Evolutionary conservation across 2,888 invertebrate genomes (phyloP), one percentile per base, ranked within the genome.

Genomic region (Criorhina ranunculi): DNA sequence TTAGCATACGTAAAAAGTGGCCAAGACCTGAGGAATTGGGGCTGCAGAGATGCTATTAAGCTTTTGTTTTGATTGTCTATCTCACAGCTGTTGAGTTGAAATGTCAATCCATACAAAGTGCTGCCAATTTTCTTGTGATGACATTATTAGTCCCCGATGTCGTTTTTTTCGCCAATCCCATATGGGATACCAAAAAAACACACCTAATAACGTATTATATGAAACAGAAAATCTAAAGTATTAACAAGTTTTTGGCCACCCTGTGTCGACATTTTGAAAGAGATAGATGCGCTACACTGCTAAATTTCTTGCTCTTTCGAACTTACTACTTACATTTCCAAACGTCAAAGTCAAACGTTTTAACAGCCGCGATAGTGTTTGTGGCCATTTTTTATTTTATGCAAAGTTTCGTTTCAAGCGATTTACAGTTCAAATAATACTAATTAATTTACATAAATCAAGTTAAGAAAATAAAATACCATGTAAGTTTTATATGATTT

Each of bases 261-360:
- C 40, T 40, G 40, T 40, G 40, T 4, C 12, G 12, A 12, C 2
- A 9, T 35, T 35, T 2, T n/a, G 4, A n/a, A 11, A n/a, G 4
- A 1, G 17, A 11, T 46, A 46, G 19, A 19, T 46, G 46, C 17
- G 17, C 19, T 9, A 11, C n/a, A 9, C 19, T 9, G 5, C 8
- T 11, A 15, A 11, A 9, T 3, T 4, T 46, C 46, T 46, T n/a
- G n/a, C 42, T 1, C 15, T 42, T 46, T 46, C 19, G 2, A 9
- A 19, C 15, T 46, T 44, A 17, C 8, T 44, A 17, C 46, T 9
- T 44, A 17, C 46, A 17, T 11, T 46, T 46, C 0, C 42, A 60
- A 79, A 79, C 37, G 73, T 80, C 79, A 80, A 80, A 73, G 66
- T n/a, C n/a, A n/a, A n/a, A n/a, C n/a, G n/a, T 67, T 46, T 66